Evolutionary conservation across 2,888 invertebrate genomes (phyloP).

Genomic region (Crossocerus cetratus): DNA sequence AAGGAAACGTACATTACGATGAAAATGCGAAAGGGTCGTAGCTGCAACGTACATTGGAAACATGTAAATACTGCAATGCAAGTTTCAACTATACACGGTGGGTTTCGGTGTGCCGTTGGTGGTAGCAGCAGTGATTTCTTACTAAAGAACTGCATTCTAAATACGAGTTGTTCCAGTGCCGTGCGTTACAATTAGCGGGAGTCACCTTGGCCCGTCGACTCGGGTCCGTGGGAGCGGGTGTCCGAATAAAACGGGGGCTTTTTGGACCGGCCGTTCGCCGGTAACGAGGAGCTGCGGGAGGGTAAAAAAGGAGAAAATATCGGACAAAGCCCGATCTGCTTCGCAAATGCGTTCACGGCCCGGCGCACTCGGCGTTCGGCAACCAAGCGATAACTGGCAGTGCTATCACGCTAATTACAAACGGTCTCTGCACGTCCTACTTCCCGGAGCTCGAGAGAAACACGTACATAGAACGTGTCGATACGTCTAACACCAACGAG

Average conservation of each 20-base stretch:
- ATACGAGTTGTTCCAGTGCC: constrained; percentile 13
- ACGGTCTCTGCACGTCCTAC: background rate
- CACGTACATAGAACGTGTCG: too few relatives aligned
- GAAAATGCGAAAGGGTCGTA: too few relatives aligned
- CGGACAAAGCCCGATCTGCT: constrained; percentile 7
- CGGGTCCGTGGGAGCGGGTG: background rate
- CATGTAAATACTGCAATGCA: too few relatives aligned
- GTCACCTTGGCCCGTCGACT: constrained; percentile 3
- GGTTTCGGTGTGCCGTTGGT: too few relatives aligned
- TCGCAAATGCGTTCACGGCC: background rate
- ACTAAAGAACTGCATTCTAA: background rate
- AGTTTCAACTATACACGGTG: too few relatives aligned
- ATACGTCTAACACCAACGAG: too few relatives aligned
- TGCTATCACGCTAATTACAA: constrained; percentile 1
- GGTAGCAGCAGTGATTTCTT: too few relatives aligned
- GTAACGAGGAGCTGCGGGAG: constrained; percentile 16
- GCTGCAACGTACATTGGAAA: too few relatives aligned
- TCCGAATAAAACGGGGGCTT: constrained; percentile 20
- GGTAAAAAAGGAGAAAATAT: background rate
- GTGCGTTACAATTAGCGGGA: constrained; percentile 11
- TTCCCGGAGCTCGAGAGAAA: too few relatives aligned
- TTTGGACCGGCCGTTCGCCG: constrained; percentile 21
- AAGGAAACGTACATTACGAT: too few relatives aligned
- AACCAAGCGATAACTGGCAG: background rate
- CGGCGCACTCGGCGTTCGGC: background rate